Base-by-base conservation (phyloP, 2,797 vertebrate genomes). In the Adelosebastes latens region DNA sequence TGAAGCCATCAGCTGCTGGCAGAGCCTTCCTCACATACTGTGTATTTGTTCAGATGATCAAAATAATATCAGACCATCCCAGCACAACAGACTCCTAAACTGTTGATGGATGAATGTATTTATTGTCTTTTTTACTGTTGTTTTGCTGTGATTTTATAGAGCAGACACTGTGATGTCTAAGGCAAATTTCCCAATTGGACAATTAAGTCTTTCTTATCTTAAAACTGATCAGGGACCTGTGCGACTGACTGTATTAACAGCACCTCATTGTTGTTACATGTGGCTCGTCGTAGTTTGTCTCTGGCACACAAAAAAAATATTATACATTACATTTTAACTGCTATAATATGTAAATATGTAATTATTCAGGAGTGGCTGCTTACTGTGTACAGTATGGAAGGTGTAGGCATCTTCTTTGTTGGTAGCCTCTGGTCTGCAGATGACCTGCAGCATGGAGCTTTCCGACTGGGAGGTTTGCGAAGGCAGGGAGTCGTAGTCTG, bases 371-470 rank as follows among this genome's bases (percentile, higher is more conserved):
- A 4, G 12, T 11, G 24, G 18, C 64, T 73, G 86, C 96, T 94
- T 87, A 97, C 96, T 94, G 92, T 97, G 96, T 4, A 97, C 95
- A 18, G 96, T 96, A 34, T 96, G 96, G 77, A 97, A 96, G 73
- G 96, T 97, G 81, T 96, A 97, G 7, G 93, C 96, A 2, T 97
- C 96, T 83, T 97, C 96, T 89, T 96, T 97, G 84, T 90, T 96
- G 42, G 97, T 99, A 0, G 97, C 97, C 77, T 99, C 98, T 16
- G 98, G 97, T 91, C 97, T 97, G 85, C 97, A 99, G 95, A 99
- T 97, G 89, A 99, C 97, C 96, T 99, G 98, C 91, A 99, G 92
- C 95, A 99, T 97, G 66, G 98, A 99, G 88, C 97, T 99, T 86
- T 99, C 98, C 61, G 98, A 98, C 82, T 98, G 98, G 71, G 98